Evolutionary conservation across 2,797 vertebrate species (phyloP).

Genomic region (Ciconia nigra): DNA sequence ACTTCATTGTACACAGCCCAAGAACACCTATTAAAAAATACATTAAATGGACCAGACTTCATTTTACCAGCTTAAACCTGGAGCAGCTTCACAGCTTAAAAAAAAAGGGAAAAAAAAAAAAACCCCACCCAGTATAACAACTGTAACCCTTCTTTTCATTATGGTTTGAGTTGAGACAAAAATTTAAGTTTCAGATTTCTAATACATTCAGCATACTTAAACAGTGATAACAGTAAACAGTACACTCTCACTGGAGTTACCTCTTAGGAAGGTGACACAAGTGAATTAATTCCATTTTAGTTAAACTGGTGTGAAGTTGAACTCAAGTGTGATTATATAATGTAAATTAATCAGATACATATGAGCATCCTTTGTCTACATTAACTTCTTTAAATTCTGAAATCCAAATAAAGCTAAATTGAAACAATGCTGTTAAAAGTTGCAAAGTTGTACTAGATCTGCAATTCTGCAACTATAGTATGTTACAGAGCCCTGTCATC

Average conservation of each 20-base stretch:
- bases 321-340: not conserved
- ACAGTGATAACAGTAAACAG: not conserved
- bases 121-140: not conserved
- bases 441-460: not conserved
- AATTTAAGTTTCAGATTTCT: not conserved
- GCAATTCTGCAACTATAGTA: not conserved
- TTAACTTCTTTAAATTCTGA: not conserved
- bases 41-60: not conserved
- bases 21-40: not conserved
- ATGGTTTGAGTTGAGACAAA: not conserved
- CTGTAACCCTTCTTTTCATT: not conserved
- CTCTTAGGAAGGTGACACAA: not conserved
- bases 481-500: not conserved
- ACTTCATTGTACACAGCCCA: not conserved
- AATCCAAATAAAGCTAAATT: not conserved
- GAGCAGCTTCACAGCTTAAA: not conserved
- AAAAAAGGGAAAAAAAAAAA: not conserved
- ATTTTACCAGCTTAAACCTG: not conserved
- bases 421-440: not conserved
- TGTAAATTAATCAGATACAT: not conserved
- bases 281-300: not conserved
- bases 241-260: not conserved
- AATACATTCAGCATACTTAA: not conserved
- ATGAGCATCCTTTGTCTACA: not conserved
- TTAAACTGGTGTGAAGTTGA: not conserved